Evolutionary conservation across 2,113 vertebrate species (phyloP).

Genomic region (Festucalex cinctus): DNA sequence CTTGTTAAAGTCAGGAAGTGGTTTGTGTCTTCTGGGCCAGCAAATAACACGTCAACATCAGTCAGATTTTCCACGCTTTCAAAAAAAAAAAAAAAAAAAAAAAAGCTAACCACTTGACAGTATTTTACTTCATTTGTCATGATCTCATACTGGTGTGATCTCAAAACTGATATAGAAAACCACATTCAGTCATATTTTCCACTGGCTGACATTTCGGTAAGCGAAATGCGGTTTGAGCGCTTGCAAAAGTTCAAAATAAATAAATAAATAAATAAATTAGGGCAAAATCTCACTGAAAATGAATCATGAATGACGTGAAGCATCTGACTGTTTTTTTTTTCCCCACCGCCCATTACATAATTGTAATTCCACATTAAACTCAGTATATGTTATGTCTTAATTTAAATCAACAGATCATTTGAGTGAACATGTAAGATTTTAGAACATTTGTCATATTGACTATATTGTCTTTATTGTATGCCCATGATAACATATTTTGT

Average conservation of each 20-base stretch:
- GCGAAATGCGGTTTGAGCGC: conserved; percentile 25
- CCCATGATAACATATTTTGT: too few relatives aligned
- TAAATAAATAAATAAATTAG: background rate
- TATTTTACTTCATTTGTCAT: conserved; percentile 53
- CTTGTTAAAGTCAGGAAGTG: conserved; percentile 66
- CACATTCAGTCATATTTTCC: conserved; percentile 55
- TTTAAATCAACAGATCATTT: background rate
- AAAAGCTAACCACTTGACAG: conserved; percentile 34
- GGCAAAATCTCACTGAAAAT: conserved; percentile 7
- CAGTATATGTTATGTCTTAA: background rate
- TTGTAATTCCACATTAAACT: background rate
- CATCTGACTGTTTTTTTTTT: background rate
- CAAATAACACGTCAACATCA: conserved; percentile 33
- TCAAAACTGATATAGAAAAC: conserved; percentile 28
- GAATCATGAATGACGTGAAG: conserved; percentile 13
- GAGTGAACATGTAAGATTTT: background rate
- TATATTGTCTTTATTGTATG: background rate
- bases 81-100: conserved; percentile 6
- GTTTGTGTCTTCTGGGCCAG: conserved; percentile 49
- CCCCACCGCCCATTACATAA: background rate
- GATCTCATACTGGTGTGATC: conserved; percentile 45
- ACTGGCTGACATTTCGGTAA: conserved; percentile 48
- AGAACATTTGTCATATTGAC: too few relatives aligned
- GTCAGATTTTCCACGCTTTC: conserved; percentile 66
- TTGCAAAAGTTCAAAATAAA: conserved; percentile 3